A percentile compares a stretch with the other conserved stretches of the same genome.
Conservation (phyloP, 2,113 vertebrate species). For the Mesitornis unicolor region DNA sequence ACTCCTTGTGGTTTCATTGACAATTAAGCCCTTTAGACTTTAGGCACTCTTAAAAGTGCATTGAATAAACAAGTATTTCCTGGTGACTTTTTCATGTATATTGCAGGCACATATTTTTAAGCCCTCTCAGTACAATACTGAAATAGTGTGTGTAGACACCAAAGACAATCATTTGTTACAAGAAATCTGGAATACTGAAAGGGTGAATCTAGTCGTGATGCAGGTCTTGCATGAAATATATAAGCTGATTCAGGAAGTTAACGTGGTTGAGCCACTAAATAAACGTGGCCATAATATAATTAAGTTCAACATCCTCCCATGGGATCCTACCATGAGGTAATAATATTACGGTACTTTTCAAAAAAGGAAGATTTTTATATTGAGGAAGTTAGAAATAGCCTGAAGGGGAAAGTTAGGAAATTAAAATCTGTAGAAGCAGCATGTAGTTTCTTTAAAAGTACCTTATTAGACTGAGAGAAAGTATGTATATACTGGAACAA, state of each 20-base stretch:
- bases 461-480: conserved; percentile 23
- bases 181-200: conserved; percentile 41
- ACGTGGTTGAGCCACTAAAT: conserved; percentile 69
- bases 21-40: not conserved
- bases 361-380: conserved; percentile 71
- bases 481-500: conserved; percentile 34
- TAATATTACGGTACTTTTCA: conserved; percentile 70
- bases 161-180: conserved; percentile 60
- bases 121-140: conserved; percentile 17
- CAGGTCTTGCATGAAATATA: conserved; percentile 31
- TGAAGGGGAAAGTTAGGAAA: conserved; percentile 69
- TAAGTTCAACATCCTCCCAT: conserved; percentile 70
- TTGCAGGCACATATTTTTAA: conserved; percentile 31
- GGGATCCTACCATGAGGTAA: conserved; percentile 62
- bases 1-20: not conserved
- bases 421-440: conserved; percentile 60
- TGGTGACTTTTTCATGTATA: not conserved
- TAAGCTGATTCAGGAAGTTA: conserved; percentile 70
- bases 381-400: conserved; percentile 68
- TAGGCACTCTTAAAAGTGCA: not conserved
- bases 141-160: conserved; percentile 38
- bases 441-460: conserved; percentile 40
- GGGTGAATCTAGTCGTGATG: conserved; percentile 41
- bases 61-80: not conserved
- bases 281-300: conserved; percentile 73